Evolutionary conservation across 2,113 vertebrate species (phyloP).

Genomic region (Ammospiza nelsoni): DNA sequence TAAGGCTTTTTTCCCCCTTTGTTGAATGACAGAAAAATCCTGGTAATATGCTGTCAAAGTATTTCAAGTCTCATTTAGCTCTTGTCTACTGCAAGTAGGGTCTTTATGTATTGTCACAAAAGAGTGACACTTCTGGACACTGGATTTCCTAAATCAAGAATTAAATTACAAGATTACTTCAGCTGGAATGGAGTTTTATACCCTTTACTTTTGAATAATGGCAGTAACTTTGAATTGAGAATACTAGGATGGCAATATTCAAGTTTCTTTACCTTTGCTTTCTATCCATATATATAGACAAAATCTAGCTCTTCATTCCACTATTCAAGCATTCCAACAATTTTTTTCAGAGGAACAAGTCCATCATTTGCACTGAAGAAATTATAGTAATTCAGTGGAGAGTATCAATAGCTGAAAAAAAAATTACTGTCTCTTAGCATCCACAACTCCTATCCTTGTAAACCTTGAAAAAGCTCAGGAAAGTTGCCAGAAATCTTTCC

Average conservation of each 20-base stretch:
- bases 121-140: neutral
- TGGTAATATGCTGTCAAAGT: neutral
- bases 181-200: neutral
- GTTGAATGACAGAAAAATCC: neutral
- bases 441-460: neutral
- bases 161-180: neutral
- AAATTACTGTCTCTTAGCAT: neutral
- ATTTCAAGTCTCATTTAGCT: neutral
- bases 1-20: neutral
- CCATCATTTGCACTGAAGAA: neutral
- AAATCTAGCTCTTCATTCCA: neutral
- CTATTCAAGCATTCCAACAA: neutral
- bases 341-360: neutral
- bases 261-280: neutral
- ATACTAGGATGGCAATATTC: neutral
- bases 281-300: neutral
- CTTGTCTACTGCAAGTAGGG: neutral
- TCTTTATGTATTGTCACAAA: neutral
- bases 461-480: neutral
- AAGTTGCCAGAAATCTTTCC: neutral
- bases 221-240: neutral
- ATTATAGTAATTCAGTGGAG: neutral
- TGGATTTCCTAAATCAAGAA: neutral
- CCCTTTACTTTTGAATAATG: neutral
- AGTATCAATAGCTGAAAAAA: neutral